Conservation (phyloP, 2,888 invertebrate genomes). For the Odontomyia ornata region DNA sequence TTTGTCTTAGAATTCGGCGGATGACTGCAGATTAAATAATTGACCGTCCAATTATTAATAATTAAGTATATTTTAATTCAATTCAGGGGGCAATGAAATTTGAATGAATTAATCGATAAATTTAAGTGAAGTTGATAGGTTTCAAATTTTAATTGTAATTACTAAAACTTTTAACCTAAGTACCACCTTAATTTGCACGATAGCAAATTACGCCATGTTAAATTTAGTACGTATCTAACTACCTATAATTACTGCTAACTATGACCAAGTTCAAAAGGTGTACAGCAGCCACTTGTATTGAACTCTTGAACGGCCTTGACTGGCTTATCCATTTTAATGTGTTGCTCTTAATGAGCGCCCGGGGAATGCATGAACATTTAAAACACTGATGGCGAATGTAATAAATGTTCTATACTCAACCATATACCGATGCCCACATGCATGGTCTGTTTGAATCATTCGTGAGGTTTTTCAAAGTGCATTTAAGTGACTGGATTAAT, state of each 20-base stretch:
- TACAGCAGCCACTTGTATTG: background rate
- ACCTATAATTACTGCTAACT: background rate
- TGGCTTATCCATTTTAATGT: constrained; percentile 4
- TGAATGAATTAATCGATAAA: no score
- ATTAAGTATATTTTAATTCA: no score
- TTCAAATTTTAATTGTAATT: no score
- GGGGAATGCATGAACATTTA: background rate
- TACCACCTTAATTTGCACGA: constrained; percentile 3
- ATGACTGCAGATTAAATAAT: no score
- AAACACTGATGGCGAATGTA: background rate
- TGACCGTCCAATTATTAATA: no score
- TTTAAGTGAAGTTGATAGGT: no score
- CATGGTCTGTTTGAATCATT: constrained; percentile 2
- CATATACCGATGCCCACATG: background rate
- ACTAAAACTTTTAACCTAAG: no score
- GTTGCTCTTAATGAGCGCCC: constrained; percentile 12
- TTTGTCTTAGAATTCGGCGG: no score
- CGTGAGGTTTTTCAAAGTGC: constrained; percentile 18
- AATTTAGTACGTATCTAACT: background rate
- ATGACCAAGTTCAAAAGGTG: constrained; percentile 29
- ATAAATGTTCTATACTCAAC: constrained; percentile 8
- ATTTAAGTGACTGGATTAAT: background rate
- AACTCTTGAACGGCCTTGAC: constrained; percentile 37
- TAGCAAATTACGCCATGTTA: background rate
- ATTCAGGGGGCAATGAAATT: no score